A percentile compares a stretch with the other conserved stretches of the same genome.
These are phyloP conservation scores for Morone chrysops DNA, from an alignment of 2,113 vertebrate genomes.

Conservation along the genomic window DNA sequence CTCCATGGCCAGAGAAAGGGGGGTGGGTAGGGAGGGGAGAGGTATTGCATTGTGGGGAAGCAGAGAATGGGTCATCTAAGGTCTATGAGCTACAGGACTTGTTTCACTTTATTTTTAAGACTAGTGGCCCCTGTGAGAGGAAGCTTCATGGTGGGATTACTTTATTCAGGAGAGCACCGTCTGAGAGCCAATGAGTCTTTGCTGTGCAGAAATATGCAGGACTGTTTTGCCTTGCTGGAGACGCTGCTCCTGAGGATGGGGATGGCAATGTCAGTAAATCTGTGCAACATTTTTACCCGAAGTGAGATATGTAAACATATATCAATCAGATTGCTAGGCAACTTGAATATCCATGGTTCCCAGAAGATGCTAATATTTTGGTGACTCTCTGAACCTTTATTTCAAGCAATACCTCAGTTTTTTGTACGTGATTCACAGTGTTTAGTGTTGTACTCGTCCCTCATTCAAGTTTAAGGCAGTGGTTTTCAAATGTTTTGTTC, in stretches of 20 bases:
- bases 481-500: background rate
- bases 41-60: conserved; percentile 13
- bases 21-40: background rate
- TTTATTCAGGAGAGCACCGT: background rate
- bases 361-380: conserved; percentile 20
- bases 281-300: background rate
- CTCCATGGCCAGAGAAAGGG: conserved; percentile 9
- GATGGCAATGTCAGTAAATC: background rate
- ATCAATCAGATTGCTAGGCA: background rate
- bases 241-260: background rate
- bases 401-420: background rate
- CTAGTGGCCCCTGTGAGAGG: conserved; percentile 15
- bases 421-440: conserved; percentile 3
- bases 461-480: background rate
- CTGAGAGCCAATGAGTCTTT: conserved; percentile 1
- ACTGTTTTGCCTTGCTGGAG: background rate
- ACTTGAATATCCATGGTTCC: background rate
- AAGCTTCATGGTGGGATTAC: background rate
- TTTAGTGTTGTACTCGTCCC: background rate
- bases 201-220: background rate
- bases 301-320: background rate
- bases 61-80: conserved; percentile 53
- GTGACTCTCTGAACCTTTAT: conserved; percentile 36
- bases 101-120: conserved; percentile 40
- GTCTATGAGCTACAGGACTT: conserved; percentile 42